Evolutionary conservation across 2,888 invertebrate species (phyloP).

Genomic region (Himalopsyche japonica): DNA sequence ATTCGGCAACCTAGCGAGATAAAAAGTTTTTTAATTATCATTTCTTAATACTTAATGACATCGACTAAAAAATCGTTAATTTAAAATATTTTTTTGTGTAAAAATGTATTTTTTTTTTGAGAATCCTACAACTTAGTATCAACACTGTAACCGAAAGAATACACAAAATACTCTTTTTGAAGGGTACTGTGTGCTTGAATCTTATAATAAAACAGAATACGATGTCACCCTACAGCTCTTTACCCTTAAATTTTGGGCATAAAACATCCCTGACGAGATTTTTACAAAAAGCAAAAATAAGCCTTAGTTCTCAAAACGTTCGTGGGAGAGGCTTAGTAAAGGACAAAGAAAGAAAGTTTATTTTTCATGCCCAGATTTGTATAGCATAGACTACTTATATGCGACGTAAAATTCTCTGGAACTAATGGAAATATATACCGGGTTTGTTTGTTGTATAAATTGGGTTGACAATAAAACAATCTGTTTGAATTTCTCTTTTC

Average conservation of each 20-base stretch:
- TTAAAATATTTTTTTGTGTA: too few relatives aligned
- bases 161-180: not conserved
- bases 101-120: too few relatives aligned
- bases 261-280: not conserved
- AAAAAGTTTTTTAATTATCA: too few relatives aligned
- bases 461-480: not conserved
- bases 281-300: not conserved
- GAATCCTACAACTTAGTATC: too few relatives aligned
- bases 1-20: too few relatives aligned
- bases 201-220: not conserved
- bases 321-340: not conserved
- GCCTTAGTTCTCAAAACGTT: not conserved
- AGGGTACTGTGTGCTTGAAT: not conserved
- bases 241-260: not conserved
- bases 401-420: not conserved
- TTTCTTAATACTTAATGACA: too few relatives aligned
- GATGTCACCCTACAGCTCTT: not conserved
- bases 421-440: not conserved
- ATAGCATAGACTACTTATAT: not conserved
- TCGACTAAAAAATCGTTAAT: too few relatives aligned
- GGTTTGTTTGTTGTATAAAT: not conserved
- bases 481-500: not conserved
- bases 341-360: not conserved
- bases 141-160: not conserved
- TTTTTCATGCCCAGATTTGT: not conserved